These are phyloP conservation scores for Halcyon malimbica DNA, from an alignment of 2,113 vertebrate genomes.

Conservation along the genomic window DNA sequence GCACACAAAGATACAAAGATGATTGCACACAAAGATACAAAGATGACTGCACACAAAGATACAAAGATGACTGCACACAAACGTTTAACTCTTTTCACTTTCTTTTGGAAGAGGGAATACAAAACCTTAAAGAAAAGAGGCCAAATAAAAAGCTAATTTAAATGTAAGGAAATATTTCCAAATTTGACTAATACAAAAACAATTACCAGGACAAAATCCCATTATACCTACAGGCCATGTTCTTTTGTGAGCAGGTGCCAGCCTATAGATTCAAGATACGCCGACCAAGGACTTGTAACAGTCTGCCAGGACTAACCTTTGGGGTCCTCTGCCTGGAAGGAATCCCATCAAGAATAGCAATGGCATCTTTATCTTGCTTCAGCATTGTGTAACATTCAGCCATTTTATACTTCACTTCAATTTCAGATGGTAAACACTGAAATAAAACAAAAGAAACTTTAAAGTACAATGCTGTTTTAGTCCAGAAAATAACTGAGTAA, in stretches of 20 bases:
- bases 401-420: conserved; percentile 99
- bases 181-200: background rate
- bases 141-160: background rate
- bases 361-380: conserved; percentile 97
- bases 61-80: background rate
- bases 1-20: background rate
- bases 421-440: conserved; percentile 95
- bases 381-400: conserved; percentile 97
- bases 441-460: background rate
- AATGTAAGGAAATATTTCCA: background rate
- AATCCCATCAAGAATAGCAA: conserved; percentile 95
- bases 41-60: background rate
- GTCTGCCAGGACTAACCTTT: conserved; percentile 79
- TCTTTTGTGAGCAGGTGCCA: background rate
- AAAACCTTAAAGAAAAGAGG: background rate
- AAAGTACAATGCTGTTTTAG: background rate
- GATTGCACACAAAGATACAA: background rate
- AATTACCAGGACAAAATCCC: background rate
- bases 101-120: background rate
- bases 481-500: background rate
- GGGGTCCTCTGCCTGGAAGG: conserved; percentile 96
- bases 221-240: rapidly evolving
- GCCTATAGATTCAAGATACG: background rate
- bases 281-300: background rate
- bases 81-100: background rate